Evolutionary conservation across 1,140 invertebrate species (phyloP), one percentile per base, ranked within the genome.

Genomic region (Vollenhovia emeryi): DNA sequence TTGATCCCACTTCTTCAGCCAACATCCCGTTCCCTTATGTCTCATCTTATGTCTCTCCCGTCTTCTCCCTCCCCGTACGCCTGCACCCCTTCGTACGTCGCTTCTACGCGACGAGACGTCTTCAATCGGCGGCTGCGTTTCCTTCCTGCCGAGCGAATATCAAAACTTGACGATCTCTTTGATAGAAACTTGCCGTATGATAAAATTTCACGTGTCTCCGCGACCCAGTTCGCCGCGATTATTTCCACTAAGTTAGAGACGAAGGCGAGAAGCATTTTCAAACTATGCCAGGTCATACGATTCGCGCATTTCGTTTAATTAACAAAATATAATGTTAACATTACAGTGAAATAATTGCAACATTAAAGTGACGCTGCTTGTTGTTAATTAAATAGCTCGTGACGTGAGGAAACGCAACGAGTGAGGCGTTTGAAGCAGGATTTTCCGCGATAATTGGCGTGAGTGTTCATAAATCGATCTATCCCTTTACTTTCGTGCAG

Each of bases 11-110:
- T 48, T 85, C 82, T 75, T 71, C 66, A 40, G 7, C 48, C 78
- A 80, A 43, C 78, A 11, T 73, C n/a, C 64, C 52, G 48, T 82
- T 86, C 75, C 75, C 64, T 89, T 71, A 86, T 40, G 69, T 85
- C 62, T 84, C 69, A 78, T 73, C 66, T 89, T 80, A 76, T 82
- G 45, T 68, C 75, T 75, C 24, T 50, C 55, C 57, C 15, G 62
- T 62, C 62, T 88, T 57, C 69, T 40, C 18, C 57, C 59, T 62
- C n/a, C 59, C 7, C 13, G 55, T 55, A 3, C 43, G 36, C 8
- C 27, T n/a, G n/a, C 5, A 24, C 21, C 66, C 43, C 36, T 80
- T 80, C 64, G n/a, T 24, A 11, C 24, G 50, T n/a, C 57, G 9
- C 43, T 75, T 75, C 55, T 48, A 36, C 1, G 24, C 24, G 48